Evolutionary conservation across 2,888 invertebrate genomes (phyloP).

Genomic region (Adela reaumurella): DNA sequence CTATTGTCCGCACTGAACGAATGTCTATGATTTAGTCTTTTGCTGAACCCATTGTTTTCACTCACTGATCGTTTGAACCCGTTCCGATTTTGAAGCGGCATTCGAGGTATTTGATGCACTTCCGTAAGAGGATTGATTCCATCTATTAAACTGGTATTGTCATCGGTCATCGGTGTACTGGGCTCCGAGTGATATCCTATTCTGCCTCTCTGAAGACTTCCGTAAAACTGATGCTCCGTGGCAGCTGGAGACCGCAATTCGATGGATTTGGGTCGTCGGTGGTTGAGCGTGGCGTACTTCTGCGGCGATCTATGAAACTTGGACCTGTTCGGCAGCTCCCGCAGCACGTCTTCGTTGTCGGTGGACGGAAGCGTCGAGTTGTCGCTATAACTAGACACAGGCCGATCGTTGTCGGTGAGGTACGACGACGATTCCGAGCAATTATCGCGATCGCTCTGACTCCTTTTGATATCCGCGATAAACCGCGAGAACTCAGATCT

Average conservation of each 20-base stretch:
- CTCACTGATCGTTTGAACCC: conserved; percentile 44
- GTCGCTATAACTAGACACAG: conserved; percentile 50
- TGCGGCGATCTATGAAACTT: conserved; percentile 50
- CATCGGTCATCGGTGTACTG: conserved; percentile 40
- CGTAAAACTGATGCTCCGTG: conserved; percentile 35
- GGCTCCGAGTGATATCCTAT: conserved; percentile 51
- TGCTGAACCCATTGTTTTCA: conserved; percentile 45
- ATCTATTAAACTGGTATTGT: conserved; percentile 27
- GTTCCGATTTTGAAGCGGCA: conserved; percentile 44
- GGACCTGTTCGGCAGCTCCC: conserved; percentile 44
- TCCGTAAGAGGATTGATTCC: conserved; percentile 35
- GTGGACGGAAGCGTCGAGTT: conserved; percentile 50
- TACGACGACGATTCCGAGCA: conserved; percentile 51
- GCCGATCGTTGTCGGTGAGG: conserved; percentile 47
- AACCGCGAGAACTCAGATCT: conserved; percentile 42
- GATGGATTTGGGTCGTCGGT: conserved; percentile 45
- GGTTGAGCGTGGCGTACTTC: conserved; percentile 47
- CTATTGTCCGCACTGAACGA: conserved; percentile 46
- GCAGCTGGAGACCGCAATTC: conserved; percentile 31
- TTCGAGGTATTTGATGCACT: conserved; percentile 43
- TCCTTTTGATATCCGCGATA: conserved; percentile 42
- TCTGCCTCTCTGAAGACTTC: conserved; percentile 39
- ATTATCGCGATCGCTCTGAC: conserved; percentile 49
- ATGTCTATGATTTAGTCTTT: conserved; percentile 46
- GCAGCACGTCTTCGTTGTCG: conserved; percentile 47